Conservation (phyloP, 2,113 vertebrate genomes). For the Leptobrachium ailaonicum region DNA sequence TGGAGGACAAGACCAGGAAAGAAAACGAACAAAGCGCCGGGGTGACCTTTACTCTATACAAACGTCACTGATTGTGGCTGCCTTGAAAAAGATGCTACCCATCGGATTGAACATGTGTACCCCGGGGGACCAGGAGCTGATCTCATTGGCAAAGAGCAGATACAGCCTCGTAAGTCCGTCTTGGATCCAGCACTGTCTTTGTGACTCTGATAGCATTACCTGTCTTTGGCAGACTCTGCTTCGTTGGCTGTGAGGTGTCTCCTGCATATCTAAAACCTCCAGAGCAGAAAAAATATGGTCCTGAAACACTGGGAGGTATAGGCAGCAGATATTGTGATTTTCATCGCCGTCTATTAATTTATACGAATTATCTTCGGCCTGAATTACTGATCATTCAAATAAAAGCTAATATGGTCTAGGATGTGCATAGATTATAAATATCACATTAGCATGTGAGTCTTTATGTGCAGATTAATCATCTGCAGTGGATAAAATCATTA, state of each 20-base stretch:
- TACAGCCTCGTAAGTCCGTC: slow-evolving; percentile 80
- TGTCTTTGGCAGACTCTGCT: too few relatives aligned
- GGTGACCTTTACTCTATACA: slow-evolving; percentile 97
- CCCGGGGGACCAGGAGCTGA: slow-evolving; percentile 95
- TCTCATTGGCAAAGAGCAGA: slow-evolving; percentile 88
- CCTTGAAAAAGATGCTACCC: slow-evolving; percentile 97
- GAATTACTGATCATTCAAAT: slow-evolving; percentile 34
- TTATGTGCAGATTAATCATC: slow-evolving; percentile 18
- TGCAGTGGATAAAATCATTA: slow-evolving; percentile 7
- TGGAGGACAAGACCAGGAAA: slow-evolving; percentile 94
- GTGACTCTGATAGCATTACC: background rate
- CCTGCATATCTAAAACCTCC: too few relatives aligned
- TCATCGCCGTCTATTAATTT: slow-evolving; percentile 4
- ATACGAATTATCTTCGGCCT: slow-evolving; percentile 11
- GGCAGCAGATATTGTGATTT: background rate
- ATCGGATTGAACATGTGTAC: slow-evolving; percentile 98
- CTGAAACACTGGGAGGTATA: background rate
- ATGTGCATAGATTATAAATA: slow-evolving; percentile 16
- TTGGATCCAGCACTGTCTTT: background rate
- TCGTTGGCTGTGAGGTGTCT: too few relatives aligned
- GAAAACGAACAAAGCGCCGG: slow-evolving; percentile 90
- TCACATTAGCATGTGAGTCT: slow-evolving; percentile 33
- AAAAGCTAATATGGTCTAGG: slow-evolving; percentile 17
- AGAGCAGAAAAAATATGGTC: background rate
- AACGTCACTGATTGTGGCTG: slow-evolving; percentile 94